Evolutionary conservation across 2,888 invertebrate species (phyloP).

Genomic region (Dasypogon diadema): DNA sequence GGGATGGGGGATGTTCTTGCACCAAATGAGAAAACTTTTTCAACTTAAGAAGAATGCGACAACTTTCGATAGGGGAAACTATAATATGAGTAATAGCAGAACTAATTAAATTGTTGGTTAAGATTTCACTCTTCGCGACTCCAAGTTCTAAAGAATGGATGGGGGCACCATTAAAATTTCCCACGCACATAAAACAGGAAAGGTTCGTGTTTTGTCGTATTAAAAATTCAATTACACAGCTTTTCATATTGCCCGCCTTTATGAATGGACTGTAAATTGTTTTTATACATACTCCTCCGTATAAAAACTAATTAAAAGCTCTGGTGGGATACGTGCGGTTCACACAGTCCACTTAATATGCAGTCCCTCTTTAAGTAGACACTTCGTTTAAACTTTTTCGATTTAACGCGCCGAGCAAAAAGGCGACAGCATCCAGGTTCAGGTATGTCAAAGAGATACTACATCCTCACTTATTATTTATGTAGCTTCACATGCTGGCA

Average conservation of each 20-base stretch:
- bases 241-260: not conserved
- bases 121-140: not conserved
- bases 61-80: conserved; percentile 27
- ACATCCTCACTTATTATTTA: conserved; percentile 19
- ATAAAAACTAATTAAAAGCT: conserved; percentile 34
- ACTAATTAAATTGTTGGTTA: conserved; percentile 40
- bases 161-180: not conserved
- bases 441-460: not conserved
- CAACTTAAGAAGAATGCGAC: conserved; percentile 40
- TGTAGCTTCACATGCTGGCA: conserved; percentile 27
- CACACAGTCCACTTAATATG: not conserved
- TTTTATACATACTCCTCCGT: conserved; percentile 18
- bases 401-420: not conserved
- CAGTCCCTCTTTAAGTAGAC: not conserved
- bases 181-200: not conserved
- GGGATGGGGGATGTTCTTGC: not conserved
- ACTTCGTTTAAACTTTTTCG: not conserved
- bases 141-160: not conserved
- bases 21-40: conserved; percentile 39
- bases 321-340: not conserved
- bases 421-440: no score
- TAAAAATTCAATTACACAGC: conserved; percentile 29
- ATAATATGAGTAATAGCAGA: conserved; percentile 36
- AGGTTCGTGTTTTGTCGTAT: not conserved
- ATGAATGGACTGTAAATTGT: conserved; percentile 21